Evolutionary conservation across 2,888 invertebrate genomes (phyloP).

Genomic region (Zaprionus lineosus): DNA sequence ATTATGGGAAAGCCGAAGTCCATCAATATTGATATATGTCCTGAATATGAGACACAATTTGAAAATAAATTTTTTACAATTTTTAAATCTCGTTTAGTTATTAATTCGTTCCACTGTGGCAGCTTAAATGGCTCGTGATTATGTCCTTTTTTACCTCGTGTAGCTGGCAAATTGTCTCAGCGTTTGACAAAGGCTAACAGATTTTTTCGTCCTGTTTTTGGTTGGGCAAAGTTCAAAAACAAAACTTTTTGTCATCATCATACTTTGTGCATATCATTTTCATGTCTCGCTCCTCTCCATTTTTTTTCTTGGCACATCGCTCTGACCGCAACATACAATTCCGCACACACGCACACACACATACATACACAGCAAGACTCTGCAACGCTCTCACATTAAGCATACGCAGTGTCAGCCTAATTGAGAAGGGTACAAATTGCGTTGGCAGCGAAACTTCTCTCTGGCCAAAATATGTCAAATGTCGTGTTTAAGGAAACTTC

Average conservation of each 20-base stretch:
- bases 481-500: constrained; percentile 48
- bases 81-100: too few species aligned
- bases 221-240: constrained; percentile 51
- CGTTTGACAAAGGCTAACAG: constrained; percentile 53
- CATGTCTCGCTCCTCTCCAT: too few species aligned
- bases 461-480: constrained; percentile 69
- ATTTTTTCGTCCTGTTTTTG: constrained; percentile 32
- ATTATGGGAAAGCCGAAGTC: too few species aligned
- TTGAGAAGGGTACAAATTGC: constrained; percentile 73
- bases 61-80: too few species aligned
- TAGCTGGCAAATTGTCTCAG: constrained; percentile 37
- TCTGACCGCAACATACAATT: constrained; percentile 25
- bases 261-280: constrained; percentile 45
- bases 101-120: too few species aligned
- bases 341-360: constrained; percentile 17
- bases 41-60: too few species aligned
- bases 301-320: neutral
- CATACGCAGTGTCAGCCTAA: constrained; percentile 73
- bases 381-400: constrained; percentile 53
- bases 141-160: constrained; percentile 7
- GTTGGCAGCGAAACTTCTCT: constrained; percentile 54
- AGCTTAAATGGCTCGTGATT: neutral
- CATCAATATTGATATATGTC: too few species aligned
- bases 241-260: constrained; percentile 56
- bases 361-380: constrained; percentile 14